Evolutionary conservation across 2,888 invertebrate genomes (phyloP).

Genomic region (Plebejus melissa): DNA sequence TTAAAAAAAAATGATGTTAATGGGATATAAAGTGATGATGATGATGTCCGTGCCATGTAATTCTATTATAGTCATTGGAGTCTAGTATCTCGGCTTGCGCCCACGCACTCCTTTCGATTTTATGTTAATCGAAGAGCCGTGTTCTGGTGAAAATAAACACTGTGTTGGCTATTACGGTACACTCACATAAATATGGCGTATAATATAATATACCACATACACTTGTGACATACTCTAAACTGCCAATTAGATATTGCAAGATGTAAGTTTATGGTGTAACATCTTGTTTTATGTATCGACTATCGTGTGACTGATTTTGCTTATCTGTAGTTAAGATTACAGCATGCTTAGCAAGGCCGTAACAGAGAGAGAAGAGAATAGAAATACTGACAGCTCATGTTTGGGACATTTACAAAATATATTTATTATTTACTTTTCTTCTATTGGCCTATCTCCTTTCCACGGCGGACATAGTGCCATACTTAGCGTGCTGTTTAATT

Average conservation of each 20-base stretch:
- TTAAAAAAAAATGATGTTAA: neutral
- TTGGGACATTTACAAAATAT: too few species aligned
- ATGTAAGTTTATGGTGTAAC: neutral
- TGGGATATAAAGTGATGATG: neutral
- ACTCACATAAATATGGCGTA: constrained; percentile 46
- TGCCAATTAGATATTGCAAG: neutral
- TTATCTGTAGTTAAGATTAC: too few species aligned
- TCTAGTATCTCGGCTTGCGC: constrained; percentile 52
- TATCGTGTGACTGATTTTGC: too few species aligned
- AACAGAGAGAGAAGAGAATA: too few species aligned
- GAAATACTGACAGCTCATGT: too few species aligned
- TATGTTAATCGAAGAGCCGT: constrained; percentile 79
- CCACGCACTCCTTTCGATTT: constrained; percentile 70
- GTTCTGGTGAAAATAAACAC: constrained; percentile 58
- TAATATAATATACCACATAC: constrained; percentile 36
- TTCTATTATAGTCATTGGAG: constrained; percentile 9
- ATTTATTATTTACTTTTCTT: too few species aligned
- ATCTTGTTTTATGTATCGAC: neutral
- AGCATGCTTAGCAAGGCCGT: too few species aligned
- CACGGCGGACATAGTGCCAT: too few species aligned
- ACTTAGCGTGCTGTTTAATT: too few species aligned
- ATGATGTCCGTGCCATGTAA: constrained; percentile 6
- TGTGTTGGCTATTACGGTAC: constrained; percentile 57
- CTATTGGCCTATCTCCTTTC: too few species aligned
- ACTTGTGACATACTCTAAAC: neutral